Percentiles rank a stretch among this genome's conserved stretches.
Evolutionary conservation across 2,113 vertebrate species (phyloP).

Genomic region (Scolopax mira): DNA sequence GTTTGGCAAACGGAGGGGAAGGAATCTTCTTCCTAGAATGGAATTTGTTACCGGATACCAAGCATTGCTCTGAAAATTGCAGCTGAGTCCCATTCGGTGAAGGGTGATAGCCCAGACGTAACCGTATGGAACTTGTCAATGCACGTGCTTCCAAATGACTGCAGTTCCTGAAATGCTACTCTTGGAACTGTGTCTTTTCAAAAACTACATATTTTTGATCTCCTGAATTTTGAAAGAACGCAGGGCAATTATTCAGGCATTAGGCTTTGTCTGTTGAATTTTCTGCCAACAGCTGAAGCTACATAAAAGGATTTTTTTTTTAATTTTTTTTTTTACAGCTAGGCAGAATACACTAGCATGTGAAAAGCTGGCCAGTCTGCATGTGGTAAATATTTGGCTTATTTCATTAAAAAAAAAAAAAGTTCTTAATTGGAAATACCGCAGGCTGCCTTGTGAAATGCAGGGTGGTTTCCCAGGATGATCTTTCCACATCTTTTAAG

Average conservation of each 20-base stretch:
- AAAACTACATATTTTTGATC: accelerated
- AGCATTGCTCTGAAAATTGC: neutral
- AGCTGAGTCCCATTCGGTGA: accelerated
- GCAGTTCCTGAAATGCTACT: neutral
- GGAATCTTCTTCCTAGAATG: neutral
- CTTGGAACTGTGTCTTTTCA: neutral
- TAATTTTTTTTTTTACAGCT: neutral
- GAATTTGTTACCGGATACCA: neutral
- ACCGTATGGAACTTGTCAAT: accelerated
- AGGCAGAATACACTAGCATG: neutral
- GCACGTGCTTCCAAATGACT: accelerated
- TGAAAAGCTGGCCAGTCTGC: neutral
- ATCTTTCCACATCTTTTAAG: neutral
- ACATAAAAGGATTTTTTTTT: too few species aligned
- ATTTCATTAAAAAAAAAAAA: neutral
- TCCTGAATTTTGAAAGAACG: neutral
- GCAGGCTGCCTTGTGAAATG: neutral
- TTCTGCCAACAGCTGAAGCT: neutral
- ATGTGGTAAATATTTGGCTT: neutral
- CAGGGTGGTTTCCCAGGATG: neutral
- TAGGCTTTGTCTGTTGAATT: neutral
- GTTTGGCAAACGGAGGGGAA: neutral
- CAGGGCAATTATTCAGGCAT: neutral
- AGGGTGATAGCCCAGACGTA: accelerated
- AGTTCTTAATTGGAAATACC: neutral